Evolutionary conservation across 2,888 invertebrate genomes (phyloP).

Genomic region (Xestia ashworthii): DNA sequence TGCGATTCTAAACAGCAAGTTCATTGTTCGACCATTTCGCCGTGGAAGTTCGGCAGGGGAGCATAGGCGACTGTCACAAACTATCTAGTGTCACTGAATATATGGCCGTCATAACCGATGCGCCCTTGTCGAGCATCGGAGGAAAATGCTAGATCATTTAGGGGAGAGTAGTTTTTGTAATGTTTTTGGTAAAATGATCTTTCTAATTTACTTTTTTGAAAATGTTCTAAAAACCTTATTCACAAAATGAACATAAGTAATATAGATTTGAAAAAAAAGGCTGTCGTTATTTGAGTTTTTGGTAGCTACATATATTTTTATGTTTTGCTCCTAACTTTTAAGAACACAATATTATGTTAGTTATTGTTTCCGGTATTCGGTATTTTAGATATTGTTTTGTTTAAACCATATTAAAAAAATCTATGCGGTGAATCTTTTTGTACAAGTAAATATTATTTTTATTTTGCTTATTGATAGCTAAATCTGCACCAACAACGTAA

Average conservation of each 20-base stretch:
- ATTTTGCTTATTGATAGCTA: neutral
- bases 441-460: neutral
- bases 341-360: neutral
- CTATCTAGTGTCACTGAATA: slow-evolving; percentile 80
- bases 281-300: neutral
- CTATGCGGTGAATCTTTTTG: no score
- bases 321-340: neutral
- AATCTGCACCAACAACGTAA: neutral
- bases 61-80: slow-evolving; percentile 85
- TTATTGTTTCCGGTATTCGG: neutral
- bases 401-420: neutral
- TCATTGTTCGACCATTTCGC: slow-evolving; percentile 75
- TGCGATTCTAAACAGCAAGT: slow-evolving; percentile 73
- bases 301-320: neutral
- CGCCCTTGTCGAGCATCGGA: slow-evolving; percentile 49
- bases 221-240: neutral
- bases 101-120: slow-evolving; percentile 77
- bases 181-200: neutral
- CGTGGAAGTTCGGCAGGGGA: slow-evolving; percentile 75
- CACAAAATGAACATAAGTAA: no score
- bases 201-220: neutral
- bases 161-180: slow-evolving; percentile 38
- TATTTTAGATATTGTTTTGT: neutral
- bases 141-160: slow-evolving; percentile 48
- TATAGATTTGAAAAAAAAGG: neutral